Evolutionary conservation across 2,888 invertebrate species (phyloP).

Genomic region (Hyalella azteca): DNA sequence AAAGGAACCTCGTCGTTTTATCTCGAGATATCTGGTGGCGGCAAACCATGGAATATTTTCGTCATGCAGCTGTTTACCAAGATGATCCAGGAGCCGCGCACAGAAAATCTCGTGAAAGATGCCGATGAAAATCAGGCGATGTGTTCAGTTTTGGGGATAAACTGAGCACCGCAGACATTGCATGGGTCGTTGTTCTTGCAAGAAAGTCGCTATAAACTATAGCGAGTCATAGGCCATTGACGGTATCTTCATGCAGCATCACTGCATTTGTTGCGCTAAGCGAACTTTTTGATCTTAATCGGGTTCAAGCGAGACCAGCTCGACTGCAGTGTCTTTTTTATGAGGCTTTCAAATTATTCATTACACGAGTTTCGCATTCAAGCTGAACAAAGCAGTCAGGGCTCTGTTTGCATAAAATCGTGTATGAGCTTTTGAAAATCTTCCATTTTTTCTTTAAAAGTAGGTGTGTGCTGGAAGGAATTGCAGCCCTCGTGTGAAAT

Average conservation of each 20-base stretch:
- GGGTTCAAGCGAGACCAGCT: not conserved
- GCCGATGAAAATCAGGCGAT: not conserved
- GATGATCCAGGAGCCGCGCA: slow-evolving; percentile 2
- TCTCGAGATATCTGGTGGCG: not conserved
- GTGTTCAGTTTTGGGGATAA: not conserved
- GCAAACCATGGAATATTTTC: not conserved
- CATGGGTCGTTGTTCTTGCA: not conserved
- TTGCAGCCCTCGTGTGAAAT: too few species aligned
- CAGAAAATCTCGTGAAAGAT: slow-evolving; percentile 11
- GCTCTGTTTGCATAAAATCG: not conserved
- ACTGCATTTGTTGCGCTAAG: slow-evolving; percentile 7
- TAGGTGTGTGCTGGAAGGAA: too few species aligned
- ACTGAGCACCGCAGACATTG: not conserved
- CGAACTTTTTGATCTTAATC: slow-evolving; percentile 15
- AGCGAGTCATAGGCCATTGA: not conserved
- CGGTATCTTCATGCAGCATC: not conserved
- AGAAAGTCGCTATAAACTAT: not conserved
- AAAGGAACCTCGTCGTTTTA: too few species aligned
- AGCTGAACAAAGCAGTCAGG: not conserved
- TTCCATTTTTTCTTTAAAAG: too few species aligned
- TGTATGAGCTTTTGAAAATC: too few species aligned
- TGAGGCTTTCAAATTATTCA: slow-evolving; percentile 5
- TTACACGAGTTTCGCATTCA: not conserved
- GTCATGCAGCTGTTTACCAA: not conserved
- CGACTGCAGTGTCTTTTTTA: not conserved